Evolutionary conservation across 1,140 invertebrate genomes (phyloP).

Genomic region (Antheraea mylitta): DNA sequence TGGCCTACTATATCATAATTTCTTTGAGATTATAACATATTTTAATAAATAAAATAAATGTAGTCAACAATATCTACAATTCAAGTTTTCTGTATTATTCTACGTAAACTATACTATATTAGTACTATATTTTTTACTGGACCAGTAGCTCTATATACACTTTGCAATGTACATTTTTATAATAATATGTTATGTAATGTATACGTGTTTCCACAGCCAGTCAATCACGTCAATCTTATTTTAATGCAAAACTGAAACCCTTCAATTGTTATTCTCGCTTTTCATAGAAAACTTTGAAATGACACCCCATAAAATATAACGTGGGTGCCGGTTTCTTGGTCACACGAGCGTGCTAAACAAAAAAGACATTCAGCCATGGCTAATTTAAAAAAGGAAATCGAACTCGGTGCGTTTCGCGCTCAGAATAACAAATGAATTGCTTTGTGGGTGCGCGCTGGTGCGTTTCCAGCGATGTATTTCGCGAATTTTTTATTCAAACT

Average conservation of each 20-base stretch:
- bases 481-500: constrained; percentile 60
- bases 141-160: no score
- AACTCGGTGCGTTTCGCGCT: constrained; percentile 48
- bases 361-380: constrained; percentile 66
- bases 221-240: background rate
- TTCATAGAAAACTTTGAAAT: constrained; percentile 36
- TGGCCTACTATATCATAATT: no score
- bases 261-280: constrained; percentile 23
- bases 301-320: constrained; percentile 31
- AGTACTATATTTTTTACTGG: no score
- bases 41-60: no score
- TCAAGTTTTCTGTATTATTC: no score
- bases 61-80: no score
- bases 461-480: constrained; percentile 47
- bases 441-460: constrained; percentile 66
- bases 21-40: no score
- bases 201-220: background rate
- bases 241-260: constrained; percentile 6
- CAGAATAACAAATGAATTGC: constrained; percentile 63
- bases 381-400: constrained; percentile 76
- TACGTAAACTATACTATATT: no score
- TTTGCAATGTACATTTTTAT: no score
- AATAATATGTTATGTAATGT: no score
- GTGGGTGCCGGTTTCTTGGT: constrained; percentile 37
- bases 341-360: constrained; percentile 51